These are phyloP conservation scores for Petrocephalus sullivani DNA, from an alignment of 2,797 vertebrate genomes.

Conservation along the genomic window DNA sequence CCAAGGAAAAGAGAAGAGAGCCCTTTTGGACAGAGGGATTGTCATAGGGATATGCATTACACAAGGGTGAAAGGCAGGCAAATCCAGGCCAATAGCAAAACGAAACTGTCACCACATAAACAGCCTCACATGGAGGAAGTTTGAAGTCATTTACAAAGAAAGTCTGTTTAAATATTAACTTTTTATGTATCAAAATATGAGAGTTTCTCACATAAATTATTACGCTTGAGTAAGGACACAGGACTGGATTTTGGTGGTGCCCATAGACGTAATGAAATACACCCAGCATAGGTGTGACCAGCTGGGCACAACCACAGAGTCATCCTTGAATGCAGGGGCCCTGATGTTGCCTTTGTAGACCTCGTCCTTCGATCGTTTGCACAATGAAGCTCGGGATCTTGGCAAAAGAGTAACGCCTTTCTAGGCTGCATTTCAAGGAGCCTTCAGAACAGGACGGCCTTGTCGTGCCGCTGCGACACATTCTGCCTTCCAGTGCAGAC, in stretches of 20 bases:
- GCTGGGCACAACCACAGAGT: not conserved
- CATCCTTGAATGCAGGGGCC: not conserved
- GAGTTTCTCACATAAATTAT: not conserved
- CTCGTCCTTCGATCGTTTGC: not conserved
- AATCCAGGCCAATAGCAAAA: not conserved
- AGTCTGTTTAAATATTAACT: not conserved
- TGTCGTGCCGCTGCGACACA: not conserved
- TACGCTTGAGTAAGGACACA: not conserved
- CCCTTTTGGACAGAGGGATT: not conserved
- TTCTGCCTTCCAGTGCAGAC: not conserved
- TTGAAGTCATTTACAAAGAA: not conserved
- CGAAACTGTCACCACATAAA: not conserved
- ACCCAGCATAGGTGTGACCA: not conserved
- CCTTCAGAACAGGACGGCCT: not conserved
- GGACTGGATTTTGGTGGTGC: not conserved
- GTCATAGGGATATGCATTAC: not conserved
- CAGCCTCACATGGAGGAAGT: not conserved
- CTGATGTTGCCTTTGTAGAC: not conserved
- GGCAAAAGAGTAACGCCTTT: not conserved
- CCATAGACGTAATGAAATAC: not conserved
- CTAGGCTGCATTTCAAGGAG: not conserved
- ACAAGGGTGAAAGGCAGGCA: not conserved
- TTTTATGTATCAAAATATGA: not conserved
- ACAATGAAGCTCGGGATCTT: not conserved
- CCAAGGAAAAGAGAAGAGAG: not conserved